Conservation (phyloP, 2,888 invertebrate species). For the Plebejus melissa region DNA sequence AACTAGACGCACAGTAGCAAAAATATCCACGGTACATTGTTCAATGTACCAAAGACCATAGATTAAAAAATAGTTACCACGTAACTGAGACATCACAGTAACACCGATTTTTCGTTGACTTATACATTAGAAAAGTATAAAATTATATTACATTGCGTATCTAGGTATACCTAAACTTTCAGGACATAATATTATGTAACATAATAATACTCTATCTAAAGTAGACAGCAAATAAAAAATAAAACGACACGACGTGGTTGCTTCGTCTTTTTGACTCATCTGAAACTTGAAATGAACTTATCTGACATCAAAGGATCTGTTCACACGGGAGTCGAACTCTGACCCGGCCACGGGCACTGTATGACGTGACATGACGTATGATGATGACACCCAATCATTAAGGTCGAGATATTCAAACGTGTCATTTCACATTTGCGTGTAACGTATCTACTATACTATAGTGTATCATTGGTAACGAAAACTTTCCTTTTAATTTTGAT, state of each 20-base stretch:
- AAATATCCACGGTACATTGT: too few relatives aligned
- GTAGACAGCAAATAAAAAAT: too few relatives aligned
- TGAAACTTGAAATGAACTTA: not conserved
- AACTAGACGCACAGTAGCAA: too few relatives aligned
- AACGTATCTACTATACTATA: not conserved
- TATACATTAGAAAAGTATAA: too few relatives aligned
- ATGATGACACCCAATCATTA: constrained; percentile 39
- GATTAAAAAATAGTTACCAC: too few relatives aligned
- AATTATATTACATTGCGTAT: too few relatives aligned
- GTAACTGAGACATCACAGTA: too few relatives aligned
- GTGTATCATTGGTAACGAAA: not conserved
- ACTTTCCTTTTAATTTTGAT: not conserved
- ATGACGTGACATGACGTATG: constrained; percentile 40
- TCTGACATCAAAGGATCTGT: constrained; percentile 28
- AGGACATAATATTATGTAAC: too few relatives aligned
- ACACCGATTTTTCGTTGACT: too few relatives aligned
- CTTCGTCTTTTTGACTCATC: not conserved
- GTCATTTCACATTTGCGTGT: not conserved
- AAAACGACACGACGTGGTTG: not conserved
- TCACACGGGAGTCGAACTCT: constrained; percentile 42
- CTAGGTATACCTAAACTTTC: too few relatives aligned
- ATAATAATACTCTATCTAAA: too few relatives aligned
- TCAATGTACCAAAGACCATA: too few relatives aligned
- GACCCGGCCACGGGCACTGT: constrained; percentile 37
- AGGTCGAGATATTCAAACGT: constrained; percentile 21